Percentiles rank a stretch among this genome's conserved stretches.
Evolutionary conservation across 2,113 vertebrate genomes (phyloP).

Genomic region (Alexandromys fortis): DNA sequence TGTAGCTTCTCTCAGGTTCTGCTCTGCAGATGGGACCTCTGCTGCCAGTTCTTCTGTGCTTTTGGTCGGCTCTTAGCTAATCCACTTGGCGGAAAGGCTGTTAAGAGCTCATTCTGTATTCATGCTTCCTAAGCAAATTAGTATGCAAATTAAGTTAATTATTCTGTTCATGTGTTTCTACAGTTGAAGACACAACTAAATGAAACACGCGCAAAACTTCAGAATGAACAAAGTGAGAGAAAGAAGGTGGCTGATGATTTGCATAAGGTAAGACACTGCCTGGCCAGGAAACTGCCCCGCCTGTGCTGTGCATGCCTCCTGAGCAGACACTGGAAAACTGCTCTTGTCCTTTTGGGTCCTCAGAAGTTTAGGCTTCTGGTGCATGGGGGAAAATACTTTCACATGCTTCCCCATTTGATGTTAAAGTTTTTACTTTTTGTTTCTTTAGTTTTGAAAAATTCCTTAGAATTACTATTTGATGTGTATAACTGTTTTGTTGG

Average conservation of each 20-base stretch:
- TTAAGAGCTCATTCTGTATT: constrained; percentile 62
- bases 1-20: constrained; percentile 76
- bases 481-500: neutral
- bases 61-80: constrained; percentile 79
- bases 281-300: neutral
- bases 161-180: constrained; percentile 78
- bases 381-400: neutral
- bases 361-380: neutral
- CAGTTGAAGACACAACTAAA: constrained; percentile 96
- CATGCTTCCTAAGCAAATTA: constrained; percentile 66
- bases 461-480: neutral
- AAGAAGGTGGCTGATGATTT: constrained; percentile 94
- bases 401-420: neutral
- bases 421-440: neutral
- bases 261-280: constrained; percentile 89
- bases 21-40: constrained; percentile 79
- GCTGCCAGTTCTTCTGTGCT: constrained; percentile 78
- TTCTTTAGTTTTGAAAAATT: neutral
- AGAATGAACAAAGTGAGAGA: constrained; percentile 91
- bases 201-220: constrained; percentile 92
- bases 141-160: constrained; percentile 22
- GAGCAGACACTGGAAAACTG: neutral
- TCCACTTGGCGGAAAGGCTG: constrained; percentile 71
- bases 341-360: constrained; percentile 22
- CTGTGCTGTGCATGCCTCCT: neutral